A percentile compares a stretch with the other conserved stretches of the same genome.
Evolutionary conservation across 2,888 invertebrate species (phyloP).

Genomic region (Ellobium chinense): DNA sequence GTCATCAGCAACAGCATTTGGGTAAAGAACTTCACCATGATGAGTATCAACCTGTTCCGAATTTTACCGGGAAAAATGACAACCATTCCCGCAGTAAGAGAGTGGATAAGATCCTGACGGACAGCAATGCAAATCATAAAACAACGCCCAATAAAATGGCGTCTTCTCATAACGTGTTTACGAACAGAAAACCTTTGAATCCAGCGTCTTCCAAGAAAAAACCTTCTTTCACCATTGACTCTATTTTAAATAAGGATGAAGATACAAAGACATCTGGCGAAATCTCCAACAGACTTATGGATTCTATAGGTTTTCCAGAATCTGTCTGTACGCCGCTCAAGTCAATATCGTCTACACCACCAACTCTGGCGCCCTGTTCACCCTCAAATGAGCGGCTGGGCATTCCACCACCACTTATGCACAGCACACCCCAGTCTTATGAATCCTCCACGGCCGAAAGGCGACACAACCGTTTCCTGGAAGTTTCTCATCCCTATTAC

Average conservation of each 20-base stretch:
- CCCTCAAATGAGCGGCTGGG: neutral
- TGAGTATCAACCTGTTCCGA: neutral
- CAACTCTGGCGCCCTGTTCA: neutral
- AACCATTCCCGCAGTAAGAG: neutral
- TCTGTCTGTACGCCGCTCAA: neutral
- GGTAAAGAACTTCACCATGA: neutral
- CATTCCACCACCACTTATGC: constrained; percentile 32
- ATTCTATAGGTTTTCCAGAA: neutral
- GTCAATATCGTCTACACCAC: neutral
- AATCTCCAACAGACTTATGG: neutral
- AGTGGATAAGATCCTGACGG: neutral
- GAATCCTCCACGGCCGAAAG: neutral
- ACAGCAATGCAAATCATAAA: neutral
- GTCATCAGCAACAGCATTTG: neutral
- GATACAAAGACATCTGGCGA: neutral
- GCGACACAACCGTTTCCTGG: constrained; percentile 56
- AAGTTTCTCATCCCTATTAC: constrained; percentile 60
- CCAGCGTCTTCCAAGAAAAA: constrained; percentile 46
- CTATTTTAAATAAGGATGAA: constrained; percentile 62
- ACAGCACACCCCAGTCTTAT: constrained; percentile 23
- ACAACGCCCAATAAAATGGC: neutral
- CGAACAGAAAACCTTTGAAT: too few species aligned
- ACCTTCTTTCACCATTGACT: constrained; percentile 69
- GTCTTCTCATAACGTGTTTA: neutral
- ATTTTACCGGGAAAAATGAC: neutral